Conservation (phyloP, 2,888 invertebrate species). For the Eupithecia vulgata region DNA sequence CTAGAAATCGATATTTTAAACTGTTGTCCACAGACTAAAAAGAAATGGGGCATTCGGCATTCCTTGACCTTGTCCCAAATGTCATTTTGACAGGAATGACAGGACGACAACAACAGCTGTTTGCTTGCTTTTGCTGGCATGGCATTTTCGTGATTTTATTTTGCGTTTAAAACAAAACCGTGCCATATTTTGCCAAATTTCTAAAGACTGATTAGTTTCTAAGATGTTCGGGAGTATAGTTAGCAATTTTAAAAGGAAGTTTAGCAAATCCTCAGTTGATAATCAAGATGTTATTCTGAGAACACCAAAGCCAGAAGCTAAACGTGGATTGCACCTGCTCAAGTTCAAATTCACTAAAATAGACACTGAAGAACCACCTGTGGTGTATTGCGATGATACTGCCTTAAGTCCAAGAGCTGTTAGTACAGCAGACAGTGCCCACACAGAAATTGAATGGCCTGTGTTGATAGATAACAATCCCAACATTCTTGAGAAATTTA, state of each 20-base stretch:
- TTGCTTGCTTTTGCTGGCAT: slow-evolving; percentile 11
- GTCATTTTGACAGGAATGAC: slow-evolving; percentile 73
- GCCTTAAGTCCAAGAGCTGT: slow-evolving; percentile 84
- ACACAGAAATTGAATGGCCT: slow-evolving; percentile 84
- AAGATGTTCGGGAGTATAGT: slow-evolving; percentile 79
- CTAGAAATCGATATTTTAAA: slow-evolving; percentile 5
- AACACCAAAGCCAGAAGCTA: slow-evolving; percentile 65
- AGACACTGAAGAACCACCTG: slow-evolving; percentile 52
- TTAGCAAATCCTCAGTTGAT: slow-evolving; percentile 70
- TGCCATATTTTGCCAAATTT: slow-evolving; percentile 73
- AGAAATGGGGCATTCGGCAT: slow-evolving; percentile 67
- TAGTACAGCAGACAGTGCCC: slow-evolving; percentile 72
- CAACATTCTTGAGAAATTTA: slow-evolving; percentile 78
- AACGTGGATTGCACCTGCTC: slow-evolving; percentile 66
- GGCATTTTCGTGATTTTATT: slow-evolving; percentile 44
- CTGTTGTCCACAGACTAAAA: slow-evolving; percentile 48
- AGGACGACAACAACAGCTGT: slow-evolving; percentile 44
- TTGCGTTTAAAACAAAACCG: slow-evolving; percentile 60
- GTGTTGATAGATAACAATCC: slow-evolving; percentile 76
- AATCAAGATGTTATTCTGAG: slow-evolving; percentile 54
- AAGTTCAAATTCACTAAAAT: slow-evolving; percentile 67
- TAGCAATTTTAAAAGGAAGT: slow-evolving; percentile 73
- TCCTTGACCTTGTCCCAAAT: slow-evolving; percentile 76
- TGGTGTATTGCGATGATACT: slow-evolving; percentile 66
- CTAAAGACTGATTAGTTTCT: slow-evolving; percentile 75